Evolutionary conservation across 2,113 vertebrate genomes (phyloP), one percentile per base, ranked within the genome.

Genomic region (Chionomys nivalis): DNA sequence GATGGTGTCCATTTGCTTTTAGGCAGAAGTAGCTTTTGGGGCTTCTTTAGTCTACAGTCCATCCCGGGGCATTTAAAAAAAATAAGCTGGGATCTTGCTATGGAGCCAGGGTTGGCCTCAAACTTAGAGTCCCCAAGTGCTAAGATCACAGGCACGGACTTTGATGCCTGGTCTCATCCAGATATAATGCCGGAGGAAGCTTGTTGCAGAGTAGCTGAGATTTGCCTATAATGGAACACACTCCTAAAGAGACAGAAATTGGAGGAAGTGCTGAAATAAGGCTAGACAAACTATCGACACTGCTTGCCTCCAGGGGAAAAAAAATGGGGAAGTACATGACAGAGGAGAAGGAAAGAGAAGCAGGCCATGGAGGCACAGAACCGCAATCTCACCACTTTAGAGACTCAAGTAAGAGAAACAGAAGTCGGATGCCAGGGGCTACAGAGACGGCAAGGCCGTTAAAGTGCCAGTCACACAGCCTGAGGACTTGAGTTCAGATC

Each of bases 141-240:
- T 68, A 17, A 68, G 63, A 23, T 26, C 36, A 86, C 42, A 68
- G 17, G 83, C 10, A 86, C 2, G 19, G 28, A 86, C 63, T 5
- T 36, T 47, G 28, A 66, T 36, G 42, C 12, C 17, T 86, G 16
- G 14, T 33, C 42, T 68, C 83, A 17, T 36, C 49, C 73, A 89
- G 66, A 52, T 68, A 93, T 52, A 81, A 81, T 86, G 66, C 77
- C 68, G 44, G 91, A 75, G 58, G 91, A 91, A 78, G 52, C 55
- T 61, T 78, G 1, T 36, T 42, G 77, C 61, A 87, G 33, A 73
- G 13, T 73, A 65, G 24, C 87, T 90, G 24, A 47, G 89, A 89
- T 87, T 47, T 90, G 47, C 79, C 89, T 96, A 82, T 55, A 78
- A 21, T n/a, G 21, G 49, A 92, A 44, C 23, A 55, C 36, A 94